phyloP scores from a whole-genome alignment of 35 echinoderm and acorn worm species.

The Ophiothrix spiculata region DNA sequence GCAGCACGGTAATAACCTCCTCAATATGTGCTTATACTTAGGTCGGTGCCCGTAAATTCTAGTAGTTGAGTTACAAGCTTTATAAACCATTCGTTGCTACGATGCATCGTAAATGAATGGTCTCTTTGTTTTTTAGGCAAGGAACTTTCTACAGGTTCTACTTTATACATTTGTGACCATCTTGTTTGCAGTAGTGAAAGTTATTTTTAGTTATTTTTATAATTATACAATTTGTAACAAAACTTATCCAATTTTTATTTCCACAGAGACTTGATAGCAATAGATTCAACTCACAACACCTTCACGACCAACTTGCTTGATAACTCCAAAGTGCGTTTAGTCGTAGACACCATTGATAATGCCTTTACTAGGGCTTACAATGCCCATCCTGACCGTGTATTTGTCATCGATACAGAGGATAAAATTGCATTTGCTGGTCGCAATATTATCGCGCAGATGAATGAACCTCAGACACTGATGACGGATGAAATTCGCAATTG shows the following conservation, averaged over 20 bases:
- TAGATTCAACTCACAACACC: slow-evolving; percentile 17
- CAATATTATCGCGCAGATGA: background rate
- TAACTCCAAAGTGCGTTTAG: slow-evolving; percentile 30
- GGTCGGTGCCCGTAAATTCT: background rate
- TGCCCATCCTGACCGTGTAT: slow-evolving; percentile 33
- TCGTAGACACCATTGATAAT: slow-evolving; percentile 47
- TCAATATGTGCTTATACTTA: background rate
- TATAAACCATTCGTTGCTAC: background rate
- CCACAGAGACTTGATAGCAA: slow-evolving; percentile 6
- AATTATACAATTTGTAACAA: too few relatives aligned
- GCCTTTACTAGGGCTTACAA: slow-evolving; percentile 22
- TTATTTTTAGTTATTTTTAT: too few relatives aligned
- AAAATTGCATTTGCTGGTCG: background rate
- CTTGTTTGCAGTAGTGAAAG: background rate
- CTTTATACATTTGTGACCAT: background rate
- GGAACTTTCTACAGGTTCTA: background rate
- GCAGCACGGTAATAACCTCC: slow-evolving; percentile 51
- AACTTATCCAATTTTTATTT: slow-evolving; percentile 3
- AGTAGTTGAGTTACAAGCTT: background rate
- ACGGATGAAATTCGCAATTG: too few relatives aligned
- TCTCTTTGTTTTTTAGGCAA: background rate
- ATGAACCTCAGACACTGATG: too few relatives aligned
- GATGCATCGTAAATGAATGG: background rate
- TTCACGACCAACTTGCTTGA: slow-evolving; percentile 28
- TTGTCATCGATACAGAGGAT: background rate